Conservation (phyloP, 2,888 invertebrate species). For the Eumerus sabulonum region DNA sequence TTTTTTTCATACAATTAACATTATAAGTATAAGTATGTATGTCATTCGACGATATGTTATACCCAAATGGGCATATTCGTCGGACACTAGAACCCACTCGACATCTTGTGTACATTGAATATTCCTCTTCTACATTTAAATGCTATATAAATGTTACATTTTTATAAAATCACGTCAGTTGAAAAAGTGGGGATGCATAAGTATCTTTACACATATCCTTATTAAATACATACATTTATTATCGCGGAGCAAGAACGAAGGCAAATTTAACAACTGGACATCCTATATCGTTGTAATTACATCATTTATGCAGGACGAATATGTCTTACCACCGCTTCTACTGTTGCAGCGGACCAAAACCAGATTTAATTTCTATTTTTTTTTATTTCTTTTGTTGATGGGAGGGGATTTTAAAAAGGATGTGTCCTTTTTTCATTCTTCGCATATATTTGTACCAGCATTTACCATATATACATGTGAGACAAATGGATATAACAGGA, state of each 20-base stretch:
- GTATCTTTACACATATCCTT: constrained; percentile 59
- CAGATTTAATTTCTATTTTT: constrained; percentile 70
- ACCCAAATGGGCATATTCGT: constrained; percentile 44
- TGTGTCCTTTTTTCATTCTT: constrained; percentile 61
- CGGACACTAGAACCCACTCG: constrained; percentile 38
- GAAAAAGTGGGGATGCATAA: constrained; percentile 45
- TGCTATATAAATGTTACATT: constrained; percentile 46
- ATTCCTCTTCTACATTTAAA: constrained; percentile 39
- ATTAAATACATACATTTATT: constrained; percentile 63
- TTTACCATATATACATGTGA: constrained; percentile 30
- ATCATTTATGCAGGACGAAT: constrained; percentile 77
- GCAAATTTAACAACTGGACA: constrained; percentile 64
- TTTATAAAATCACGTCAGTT: constrained; percentile 29
- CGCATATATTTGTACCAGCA: constrained; percentile 22
- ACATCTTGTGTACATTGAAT: constrained; percentile 40
- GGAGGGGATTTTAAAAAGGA: constrained; percentile 59
- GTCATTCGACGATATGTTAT: constrained; percentile 51
- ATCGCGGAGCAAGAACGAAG: constrained; percentile 58
- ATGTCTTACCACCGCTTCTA: constrained; percentile 71
- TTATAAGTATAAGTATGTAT: constrained; percentile 57
- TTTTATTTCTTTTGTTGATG: constrained; percentile 48
- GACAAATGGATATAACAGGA: constrained; percentile 51
- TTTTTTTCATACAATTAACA: constrained; percentile 39
- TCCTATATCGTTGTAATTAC: constrained; percentile 74
- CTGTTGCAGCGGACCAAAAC: constrained; percentile 66